Evolutionary conservation across 2,113 vertebrate genomes (phyloP).

Genomic region (Myanophis thanlyinensis): DNA sequence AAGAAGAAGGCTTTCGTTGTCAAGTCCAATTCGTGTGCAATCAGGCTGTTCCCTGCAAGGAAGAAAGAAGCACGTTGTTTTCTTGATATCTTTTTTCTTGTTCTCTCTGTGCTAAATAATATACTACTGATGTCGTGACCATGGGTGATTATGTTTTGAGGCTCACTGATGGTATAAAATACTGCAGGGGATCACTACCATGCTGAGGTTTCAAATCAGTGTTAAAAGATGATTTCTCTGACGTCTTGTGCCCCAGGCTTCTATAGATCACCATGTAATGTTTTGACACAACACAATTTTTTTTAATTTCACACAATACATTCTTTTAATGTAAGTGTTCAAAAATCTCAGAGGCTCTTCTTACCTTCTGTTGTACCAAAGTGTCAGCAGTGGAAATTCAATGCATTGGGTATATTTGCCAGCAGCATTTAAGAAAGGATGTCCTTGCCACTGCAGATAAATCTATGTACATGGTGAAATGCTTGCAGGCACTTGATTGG

Average conservation of each 20-base stretch:
- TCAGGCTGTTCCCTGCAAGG: constrained; percentile 81
- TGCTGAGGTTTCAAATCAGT: background rate
- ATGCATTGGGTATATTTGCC: background rate
- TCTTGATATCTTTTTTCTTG: background rate
- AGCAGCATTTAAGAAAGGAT: background rate
- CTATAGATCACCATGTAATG: background rate
- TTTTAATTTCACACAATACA: background rate
- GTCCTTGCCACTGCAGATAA: background rate
- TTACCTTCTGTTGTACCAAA: background rate
- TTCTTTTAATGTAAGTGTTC: background rate
- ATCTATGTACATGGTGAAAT: background rate
- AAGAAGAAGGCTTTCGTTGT: constrained; percentile 77
- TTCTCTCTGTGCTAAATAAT: background rate
- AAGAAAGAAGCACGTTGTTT: background rate
- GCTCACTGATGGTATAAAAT: background rate
- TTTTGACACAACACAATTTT: background rate
- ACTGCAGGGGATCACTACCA: background rate
- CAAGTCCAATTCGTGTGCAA: constrained; percentile 71
- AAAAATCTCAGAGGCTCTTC: background rate
- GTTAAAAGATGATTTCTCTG: background rate
- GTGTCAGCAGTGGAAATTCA: background rate
- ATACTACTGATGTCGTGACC: background rate
- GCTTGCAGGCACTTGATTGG: background rate
- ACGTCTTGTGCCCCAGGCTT: background rate
- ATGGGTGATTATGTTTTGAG: background rate